These are phyloP conservation scores for Rapana venosa DNA, from an alignment of 2,888 invertebrate genomes.

Conservation along the genomic window DNA sequence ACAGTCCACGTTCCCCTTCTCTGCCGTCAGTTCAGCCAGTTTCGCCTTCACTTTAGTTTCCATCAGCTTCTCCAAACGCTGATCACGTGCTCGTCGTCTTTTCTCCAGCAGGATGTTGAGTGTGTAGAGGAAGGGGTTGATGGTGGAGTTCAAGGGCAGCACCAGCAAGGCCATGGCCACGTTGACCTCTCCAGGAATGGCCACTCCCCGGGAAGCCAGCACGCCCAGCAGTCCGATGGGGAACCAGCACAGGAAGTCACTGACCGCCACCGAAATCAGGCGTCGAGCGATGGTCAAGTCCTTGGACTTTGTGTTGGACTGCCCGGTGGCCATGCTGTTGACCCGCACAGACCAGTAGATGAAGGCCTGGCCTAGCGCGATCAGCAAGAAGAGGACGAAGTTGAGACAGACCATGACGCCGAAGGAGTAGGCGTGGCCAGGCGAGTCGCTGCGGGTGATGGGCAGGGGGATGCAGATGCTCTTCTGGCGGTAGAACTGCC, in stretches of 20 bases:
- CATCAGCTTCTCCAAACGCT: too few relatives aligned
- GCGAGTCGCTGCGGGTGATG: slow-evolving; percentile 70
- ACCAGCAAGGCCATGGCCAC: slow-evolving; percentile 75
- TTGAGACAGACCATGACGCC: slow-evolving; percentile 57
- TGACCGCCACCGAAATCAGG: slow-evolving; percentile 40
- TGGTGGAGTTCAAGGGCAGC: slow-evolving; percentile 80
- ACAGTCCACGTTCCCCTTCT: too few relatives aligned
- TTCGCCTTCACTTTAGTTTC: not conserved
- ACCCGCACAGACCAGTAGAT: slow-evolving; percentile 41
- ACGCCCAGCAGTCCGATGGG: slow-evolving; percentile 47
- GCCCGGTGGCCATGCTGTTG: not conserved
- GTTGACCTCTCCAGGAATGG: slow-evolving; percentile 46
- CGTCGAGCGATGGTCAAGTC: slow-evolving; percentile 25
- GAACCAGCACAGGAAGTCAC: slow-evolving; percentile 47
- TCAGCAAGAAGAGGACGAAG: not conserved
- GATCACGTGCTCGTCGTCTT: too few relatives aligned
- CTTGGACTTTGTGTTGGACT: not conserved
- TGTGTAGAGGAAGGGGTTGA: slow-evolving; percentile 77
- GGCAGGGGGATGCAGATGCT: slow-evolving; percentile 75
- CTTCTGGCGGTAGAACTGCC: slow-evolving; percentile 70
- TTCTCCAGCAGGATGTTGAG: not conserved
- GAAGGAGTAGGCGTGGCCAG: slow-evolving; percentile 75
- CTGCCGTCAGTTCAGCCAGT: too few relatives aligned
- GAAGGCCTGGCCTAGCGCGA: not conserved
- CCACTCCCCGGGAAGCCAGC: slow-evolving; percentile 37